Evolutionary conservation across 2,888 invertebrate genomes (phyloP), one percentile per base, ranked within the genome.

Genomic region (Mimachlamys varia): DNA sequence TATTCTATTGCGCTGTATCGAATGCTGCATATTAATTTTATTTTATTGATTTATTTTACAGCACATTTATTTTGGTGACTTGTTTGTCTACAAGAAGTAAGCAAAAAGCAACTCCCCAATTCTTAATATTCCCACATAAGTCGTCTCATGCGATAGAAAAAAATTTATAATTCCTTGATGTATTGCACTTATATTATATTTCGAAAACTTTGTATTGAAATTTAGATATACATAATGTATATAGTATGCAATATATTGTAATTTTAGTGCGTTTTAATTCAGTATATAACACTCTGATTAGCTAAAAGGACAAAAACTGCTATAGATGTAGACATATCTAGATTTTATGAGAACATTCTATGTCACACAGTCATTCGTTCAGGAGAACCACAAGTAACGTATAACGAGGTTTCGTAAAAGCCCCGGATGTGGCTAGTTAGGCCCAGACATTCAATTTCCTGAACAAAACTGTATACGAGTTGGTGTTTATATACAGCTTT

Each of bases 381-480:
- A 5, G 7, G 17, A 62, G 17, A n/a, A 62, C 22, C 12, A 2
- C 13, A 76, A 76, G 76, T 12, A 33, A 76, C 22, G 17, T 33
- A 76, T 76, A 76, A 76, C 33, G 76, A 76, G 33, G 22, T 76
- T 76, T 76, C 12, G 76, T 76, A 12, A 27, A 76, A 1, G 33
- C 33, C 15, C 76, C 76, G 76, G 76, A 76, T 33, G 76, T 76
- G 19, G 76, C 76, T 76, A 22, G 62, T 62, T 62, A 62, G 19
- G n/a, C n/a, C 62, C 62, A 62, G 76, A 76, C 76, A 33, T 76
- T 76, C 76, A 76, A 76, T 76, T 76, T 76, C 76, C 76, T 33
- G 76, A 76, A 27, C 76, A 76, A 76, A 76, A 76, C 76, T 27
- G 76, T 76, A 22, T 76, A 12, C 27, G 76, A 76, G 76, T 76